Evolutionary conservation across 2,797 vertebrate genomes (phyloP).

Genomic region (Myotis planiceps): DNA sequence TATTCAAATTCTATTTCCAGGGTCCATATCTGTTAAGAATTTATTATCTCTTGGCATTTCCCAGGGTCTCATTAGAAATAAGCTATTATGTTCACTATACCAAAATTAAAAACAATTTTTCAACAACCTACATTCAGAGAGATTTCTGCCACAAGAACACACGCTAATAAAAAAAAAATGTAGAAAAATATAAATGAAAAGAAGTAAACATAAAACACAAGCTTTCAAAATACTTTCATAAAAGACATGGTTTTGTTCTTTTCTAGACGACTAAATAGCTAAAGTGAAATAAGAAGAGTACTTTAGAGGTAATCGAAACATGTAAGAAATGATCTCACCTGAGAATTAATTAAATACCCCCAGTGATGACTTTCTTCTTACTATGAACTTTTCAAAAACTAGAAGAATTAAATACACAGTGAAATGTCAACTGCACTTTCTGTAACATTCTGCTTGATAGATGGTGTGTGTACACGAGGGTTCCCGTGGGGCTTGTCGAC

Average conservation of each 20-base stretch:
- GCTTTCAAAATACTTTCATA: not conserved
- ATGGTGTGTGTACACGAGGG: not conserved
- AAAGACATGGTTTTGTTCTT: not conserved
- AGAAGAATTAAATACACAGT: not conserved
- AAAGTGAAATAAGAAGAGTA: not conserved
- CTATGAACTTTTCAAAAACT: not conserved
- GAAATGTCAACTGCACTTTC: not conserved
- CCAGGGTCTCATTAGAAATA: conserved; percentile 33
- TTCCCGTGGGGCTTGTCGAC: no score
- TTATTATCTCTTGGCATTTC: conserved; percentile 49
- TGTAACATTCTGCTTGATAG: not conserved
- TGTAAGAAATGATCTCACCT: not conserved
- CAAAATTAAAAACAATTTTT: not conserved
- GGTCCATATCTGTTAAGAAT: conserved; percentile 14
- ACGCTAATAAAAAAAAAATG: not conserved
- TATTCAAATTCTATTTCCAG: conserved; percentile 38
- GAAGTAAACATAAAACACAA: not conserved
- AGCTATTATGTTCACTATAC: not conserved
- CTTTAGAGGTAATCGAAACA: not conserved
- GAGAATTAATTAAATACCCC: not conserved
- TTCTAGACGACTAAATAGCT: not conserved
- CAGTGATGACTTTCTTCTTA: not conserved
- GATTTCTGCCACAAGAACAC: not conserved
- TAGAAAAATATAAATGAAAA: not conserved
- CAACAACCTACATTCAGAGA: not conserved